A percentile compares a stretch with the other conserved stretches of the same genome.
Evolutionary conservation across 2,797 vertebrate species (phyloP).

Genomic region (Hoplostethus atlanticus): DNA sequence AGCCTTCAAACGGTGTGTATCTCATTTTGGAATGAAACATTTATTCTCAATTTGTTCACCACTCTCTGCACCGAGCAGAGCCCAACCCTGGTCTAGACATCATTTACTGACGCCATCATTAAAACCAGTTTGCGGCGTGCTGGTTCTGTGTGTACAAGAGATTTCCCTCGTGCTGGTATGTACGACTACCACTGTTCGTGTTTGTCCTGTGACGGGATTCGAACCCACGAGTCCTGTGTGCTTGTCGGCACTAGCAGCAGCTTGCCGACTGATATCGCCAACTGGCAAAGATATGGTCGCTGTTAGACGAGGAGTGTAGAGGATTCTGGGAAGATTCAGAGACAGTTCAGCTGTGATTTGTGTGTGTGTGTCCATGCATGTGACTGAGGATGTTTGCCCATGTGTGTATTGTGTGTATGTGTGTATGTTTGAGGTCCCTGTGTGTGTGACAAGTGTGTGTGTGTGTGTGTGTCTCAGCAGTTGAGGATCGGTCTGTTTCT

Average conservation of each 20-base stretch:
- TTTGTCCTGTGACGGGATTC: constrained; percentile 21
- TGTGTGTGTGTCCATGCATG: not conserved
- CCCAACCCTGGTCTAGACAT: too few species aligned
- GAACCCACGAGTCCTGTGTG: constrained; percentile 24
- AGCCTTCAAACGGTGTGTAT: too few species aligned
- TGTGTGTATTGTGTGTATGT: not conserved
- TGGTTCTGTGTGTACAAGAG: not conserved
- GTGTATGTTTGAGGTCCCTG: constrained; percentile 18
- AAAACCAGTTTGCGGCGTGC: too few species aligned
- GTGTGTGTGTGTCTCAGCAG: constrained; percentile 64
- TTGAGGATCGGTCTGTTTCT: constrained; percentile 78
- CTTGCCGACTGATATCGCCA: constrained; percentile 42
- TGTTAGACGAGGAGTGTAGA: constrained; percentile 27
- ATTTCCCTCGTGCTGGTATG: too few species aligned
- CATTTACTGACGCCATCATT: too few species aligned
- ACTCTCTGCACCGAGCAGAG: not conserved
- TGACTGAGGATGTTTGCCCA: not conserved
- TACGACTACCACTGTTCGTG: constrained; percentile 2
- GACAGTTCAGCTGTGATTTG: constrained; percentile 12
- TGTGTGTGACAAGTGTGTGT: not conserved
- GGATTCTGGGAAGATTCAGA: constrained; percentile 16
- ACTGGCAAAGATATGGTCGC: not conserved
- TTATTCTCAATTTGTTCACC: not conserved
- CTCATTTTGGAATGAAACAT: constrained; percentile 8
- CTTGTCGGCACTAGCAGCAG: constrained; percentile 21